Evolutionary conservation across 2,888 invertebrate species (phyloP).

Genomic region (Dromius quadrimaculatus): DNA sequence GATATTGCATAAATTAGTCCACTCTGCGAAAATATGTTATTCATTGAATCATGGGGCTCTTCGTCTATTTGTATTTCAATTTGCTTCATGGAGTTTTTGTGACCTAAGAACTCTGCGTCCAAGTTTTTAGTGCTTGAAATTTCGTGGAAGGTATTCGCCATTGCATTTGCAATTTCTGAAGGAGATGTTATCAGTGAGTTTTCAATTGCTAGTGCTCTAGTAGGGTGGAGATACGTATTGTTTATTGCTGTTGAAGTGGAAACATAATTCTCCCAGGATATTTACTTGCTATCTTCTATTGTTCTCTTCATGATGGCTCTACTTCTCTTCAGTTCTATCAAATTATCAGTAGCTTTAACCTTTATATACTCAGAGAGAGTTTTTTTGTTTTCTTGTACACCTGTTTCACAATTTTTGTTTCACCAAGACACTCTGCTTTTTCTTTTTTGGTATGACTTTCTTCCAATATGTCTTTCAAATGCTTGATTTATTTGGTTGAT

Average conservation of each 20-base stretch:
- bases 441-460: background rate
- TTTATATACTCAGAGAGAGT: constrained; percentile 52
- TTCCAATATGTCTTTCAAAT: background rate
- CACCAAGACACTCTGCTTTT: constrained; percentile 51
- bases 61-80: constrained; percentile 4
- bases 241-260: constrained; percentile 14
- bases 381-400: constrained; percentile 52
- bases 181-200: constrained; percentile 1
- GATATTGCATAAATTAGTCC: background rate
- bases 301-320: constrained; percentile 52
- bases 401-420: constrained; percentile 53
- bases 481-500: background rate
- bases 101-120: background rate
- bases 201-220: background rate
- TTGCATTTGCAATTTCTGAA: constrained; percentile 5
- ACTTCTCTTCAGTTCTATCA: constrained; percentile 52
- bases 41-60: background rate
- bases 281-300: constrained; percentile 51
- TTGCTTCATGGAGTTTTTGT: background rate
- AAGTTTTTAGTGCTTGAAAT: background rate
- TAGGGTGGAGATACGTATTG: background rate
- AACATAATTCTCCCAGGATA: constrained; percentile 50
- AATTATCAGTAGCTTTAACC: constrained; percentile 49
- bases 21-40: background rate
- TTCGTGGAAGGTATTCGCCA: background rate